Evolutionary conservation across 2,888 invertebrate species (phyloP), one percentile per base, ranked within the genome.

Genomic region (Elegia similella): DNA sequence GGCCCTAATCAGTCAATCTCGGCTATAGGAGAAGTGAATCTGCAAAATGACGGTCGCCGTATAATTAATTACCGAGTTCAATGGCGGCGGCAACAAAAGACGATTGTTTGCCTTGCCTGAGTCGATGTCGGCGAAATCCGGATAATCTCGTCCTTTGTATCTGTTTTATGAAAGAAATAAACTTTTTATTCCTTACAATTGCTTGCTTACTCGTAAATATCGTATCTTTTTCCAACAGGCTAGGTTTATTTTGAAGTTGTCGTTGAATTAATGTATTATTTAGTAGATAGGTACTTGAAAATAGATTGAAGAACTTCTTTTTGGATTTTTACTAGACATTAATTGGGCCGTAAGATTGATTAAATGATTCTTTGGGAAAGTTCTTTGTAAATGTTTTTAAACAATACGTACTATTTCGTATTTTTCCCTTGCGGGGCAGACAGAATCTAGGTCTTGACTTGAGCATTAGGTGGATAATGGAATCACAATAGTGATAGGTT

Each of bases 21-120:
- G 73, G 68, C 74, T 75, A 76, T 70, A 70, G 73, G 70, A 73
- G 79, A 78, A 81, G 83, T 85, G 82, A 86, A 84, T 82, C 84
- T 81, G 81, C 81, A 78, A 84, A 85, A 82, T 82, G 82, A 79
- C 82, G 81, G 76, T 77, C 76, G 75, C 62, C 66, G 73, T 77
- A 76, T 88, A 88, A 88, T 88, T 88, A 89, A 88, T 89, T 86
- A 85, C 81, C 81, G 67, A 81, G 81, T 86, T 87, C 82, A 87
- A 88, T 86, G 77, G 87, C 75, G 73, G 71, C 71, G 72, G 78
- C 78, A 79, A 88, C 88, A 88, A 88, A 85, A 86, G 87, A 77
- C 82, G 80, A 88, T 88, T 87, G 88, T 88, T 88, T 86, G 84
- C 84, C 78, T 81, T 84, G 82, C 80, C 73, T 82, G 85, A 85